A percentile compares a stretch with the other conserved stretches of the same genome.
These are phyloP conservation scores for Eueides isabella DNA, from an alignment of 1,140 invertebrate species.

Conservation along the genomic window DNA sequence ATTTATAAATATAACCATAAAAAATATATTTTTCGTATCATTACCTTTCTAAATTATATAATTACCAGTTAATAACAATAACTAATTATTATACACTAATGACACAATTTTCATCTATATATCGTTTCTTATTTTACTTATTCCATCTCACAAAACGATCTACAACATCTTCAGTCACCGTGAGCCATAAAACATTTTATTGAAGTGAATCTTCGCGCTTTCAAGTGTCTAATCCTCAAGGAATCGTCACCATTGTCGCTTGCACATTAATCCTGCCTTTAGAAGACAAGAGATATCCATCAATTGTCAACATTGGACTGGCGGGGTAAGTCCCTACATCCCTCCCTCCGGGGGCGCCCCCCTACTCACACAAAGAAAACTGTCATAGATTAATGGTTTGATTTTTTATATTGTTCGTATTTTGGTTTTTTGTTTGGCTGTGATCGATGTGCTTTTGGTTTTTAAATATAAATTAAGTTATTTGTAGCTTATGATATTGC, in stretches of 20 bases:
- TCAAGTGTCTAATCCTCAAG: conserved; percentile 69
- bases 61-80: too few species aligned
- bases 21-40: too few species aligned
- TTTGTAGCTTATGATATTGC: too few species aligned
- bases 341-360: conserved; percentile 46
- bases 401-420: conserved; percentile 30
- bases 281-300: conserved; percentile 80
- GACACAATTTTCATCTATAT: neutral
- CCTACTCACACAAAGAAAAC: conserved; percentile 55
- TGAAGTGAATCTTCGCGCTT: conserved; percentile 50
- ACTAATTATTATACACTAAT: neutral
- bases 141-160: neutral
- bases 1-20: too few species aligned
- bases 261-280: conserved; percentile 80
- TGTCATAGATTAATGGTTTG: conserved; percentile 52
- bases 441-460: neutral
- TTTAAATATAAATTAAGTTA: neutral
- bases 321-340: conserved; percentile 51
- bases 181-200: conserved; percentile 48
- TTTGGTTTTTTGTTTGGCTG: conserved; percentile 8
- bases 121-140: neutral
- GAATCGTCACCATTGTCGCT: conserved; percentile 68
- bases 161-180: conserved; percentile 23
- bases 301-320: conserved; percentile 80
- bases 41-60: too few species aligned